Percentiles rank a stretch among this genome's conserved stretches.
Evolutionary conservation across 2,797 vertebrate species (phyloP).

Genomic region (Pogoniulus pusillus): DNA sequence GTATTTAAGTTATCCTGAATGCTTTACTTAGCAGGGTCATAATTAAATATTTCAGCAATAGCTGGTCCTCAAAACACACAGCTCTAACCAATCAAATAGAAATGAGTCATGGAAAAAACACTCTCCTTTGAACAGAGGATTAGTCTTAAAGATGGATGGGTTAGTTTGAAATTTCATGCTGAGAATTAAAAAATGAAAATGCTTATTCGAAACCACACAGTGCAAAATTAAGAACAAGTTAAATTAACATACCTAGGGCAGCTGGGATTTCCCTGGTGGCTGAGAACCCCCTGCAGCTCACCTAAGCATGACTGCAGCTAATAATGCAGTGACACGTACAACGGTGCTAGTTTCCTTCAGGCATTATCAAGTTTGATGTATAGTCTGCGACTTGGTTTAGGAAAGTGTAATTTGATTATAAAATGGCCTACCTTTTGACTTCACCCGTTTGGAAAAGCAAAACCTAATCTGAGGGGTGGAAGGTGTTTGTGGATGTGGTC

Average conservation of each 20-base stretch:
- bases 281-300: background rate
- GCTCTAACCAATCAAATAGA: fast-evolving
- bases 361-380: fast-evolving
- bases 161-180: background rate
- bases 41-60: background rate
- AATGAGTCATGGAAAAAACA: background rate
- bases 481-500: background rate
- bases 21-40: background rate
- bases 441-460: background rate
- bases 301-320: too few relatives aligned
- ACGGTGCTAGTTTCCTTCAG: background rate
- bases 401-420: background rate
- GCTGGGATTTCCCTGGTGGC: fast-evolving
- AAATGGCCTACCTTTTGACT: background rate
- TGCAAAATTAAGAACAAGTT: background rate
- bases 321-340: fast-evolving
- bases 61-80: background rate
- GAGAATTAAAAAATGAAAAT: background rate
- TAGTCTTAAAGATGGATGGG: fast-evolving
- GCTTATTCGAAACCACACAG: background rate
- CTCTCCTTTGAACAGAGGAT: background rate
- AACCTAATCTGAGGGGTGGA: fast-evolving
- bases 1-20: background rate
- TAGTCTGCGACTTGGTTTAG: background rate
- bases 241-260: background rate